Base-by-base conservation (phyloP, 2,113 vertebrate species). In the Conger conger region DNA sequence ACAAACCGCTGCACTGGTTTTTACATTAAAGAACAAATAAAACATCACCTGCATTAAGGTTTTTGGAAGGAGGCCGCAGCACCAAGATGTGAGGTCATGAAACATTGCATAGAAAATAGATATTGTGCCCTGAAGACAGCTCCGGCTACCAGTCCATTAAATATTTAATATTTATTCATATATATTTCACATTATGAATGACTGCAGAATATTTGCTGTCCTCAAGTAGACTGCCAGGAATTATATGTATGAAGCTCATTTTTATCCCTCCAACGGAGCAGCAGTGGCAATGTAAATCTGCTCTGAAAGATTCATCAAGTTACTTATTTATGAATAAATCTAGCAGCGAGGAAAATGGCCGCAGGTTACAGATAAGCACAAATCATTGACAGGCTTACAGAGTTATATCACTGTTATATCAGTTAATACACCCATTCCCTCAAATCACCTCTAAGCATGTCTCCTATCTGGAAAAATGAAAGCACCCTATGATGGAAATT, bases 121-220 rank as follows among this genome's bases (percentile, higher is more conserved):
- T 99, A 98, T 99, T 97, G 97, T 99, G 97, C 98, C 98, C 98
- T 83, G 94, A 96, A 98, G 98, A 99, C 97, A 99, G 96, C 91
- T 94, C 96, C 96, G 96, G 97, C 97, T 96, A 96, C 96, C 95
- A 98, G 97, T 96, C 97, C 98, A 99, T 99, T 99, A 98, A 99
- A 99, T 99, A 98, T 98, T 99, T 97, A 97, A 99, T 99, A 99
- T 99, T 98, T 99, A 99, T 99, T 99, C 99, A 99, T 99, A 98
- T 99, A 97, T 98, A 97, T 98, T 97, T 97, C 96, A 98, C 97
- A 97, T 97, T 96, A 96, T 97, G 97, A 98, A 95, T 95, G 96
- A 98, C 97, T 97, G 96, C 94, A 91, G 97, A 97, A 98, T 97
- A 97, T 97, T 97, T 95, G 93, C 87, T 83, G 93, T 93, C 92